Conservation (phyloP, 2,888 invertebrate genomes). For the Rhamphomyia laevipes region DNA sequence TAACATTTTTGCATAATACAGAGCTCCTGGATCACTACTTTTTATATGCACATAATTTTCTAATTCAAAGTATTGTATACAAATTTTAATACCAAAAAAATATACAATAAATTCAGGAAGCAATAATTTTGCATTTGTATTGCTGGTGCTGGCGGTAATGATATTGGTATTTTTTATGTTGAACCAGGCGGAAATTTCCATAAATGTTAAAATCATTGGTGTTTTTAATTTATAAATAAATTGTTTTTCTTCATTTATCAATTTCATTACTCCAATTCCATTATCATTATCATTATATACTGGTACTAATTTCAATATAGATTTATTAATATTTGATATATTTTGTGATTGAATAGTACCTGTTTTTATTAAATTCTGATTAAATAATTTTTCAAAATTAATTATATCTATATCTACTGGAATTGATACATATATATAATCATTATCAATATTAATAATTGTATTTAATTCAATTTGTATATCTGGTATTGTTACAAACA, state of each 20-base stretch:
- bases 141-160: not conserved
- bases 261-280: too few relatives aligned
- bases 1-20: conserved; percentile 8
- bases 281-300: not conserved
- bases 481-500: conserved; percentile 5
- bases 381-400: conserved; percentile 8
- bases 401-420: conserved; percentile 1
- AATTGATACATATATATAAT: conserved; percentile 8
- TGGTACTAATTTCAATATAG: too few relatives aligned
- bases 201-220: conserved; percentile 7
- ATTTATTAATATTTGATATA: not conserved
- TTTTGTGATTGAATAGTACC: not conserved
- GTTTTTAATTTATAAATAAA: conserved; percentile 6
- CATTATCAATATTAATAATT: conserved; percentile 6
- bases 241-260: not conserved
- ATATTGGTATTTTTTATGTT: not conserved
- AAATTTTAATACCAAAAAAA: conserved; percentile 7
- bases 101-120: conserved; percentile 2
- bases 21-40: conserved; percentile 7
- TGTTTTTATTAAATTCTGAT: not conserved
- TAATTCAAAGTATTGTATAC: conserved; percentile 6
- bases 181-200: conserved; percentile 9
- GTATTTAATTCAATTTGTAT: conserved; percentile 7
- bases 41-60: conserved; percentile 9
- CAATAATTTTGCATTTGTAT: not conserved